Conservation (phyloP, 1,140 invertebrate species). For the Cephus cinctus region DNA sequence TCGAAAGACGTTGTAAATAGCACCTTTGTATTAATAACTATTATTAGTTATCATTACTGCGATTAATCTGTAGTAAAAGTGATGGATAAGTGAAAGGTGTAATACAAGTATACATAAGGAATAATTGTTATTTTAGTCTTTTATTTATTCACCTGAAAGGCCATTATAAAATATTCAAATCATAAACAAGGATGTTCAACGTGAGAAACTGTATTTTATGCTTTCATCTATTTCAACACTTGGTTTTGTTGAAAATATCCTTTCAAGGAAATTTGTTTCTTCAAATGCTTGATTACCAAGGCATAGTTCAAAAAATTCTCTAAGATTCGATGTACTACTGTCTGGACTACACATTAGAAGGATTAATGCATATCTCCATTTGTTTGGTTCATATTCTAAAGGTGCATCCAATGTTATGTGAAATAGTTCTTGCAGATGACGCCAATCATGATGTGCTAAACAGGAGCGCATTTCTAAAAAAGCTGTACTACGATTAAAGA, state of each 20-base stretch:
- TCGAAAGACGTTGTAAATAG: constrained; percentile 31
- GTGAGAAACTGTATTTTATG: not conserved
- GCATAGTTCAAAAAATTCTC: not conserved
- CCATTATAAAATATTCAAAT: not conserved
- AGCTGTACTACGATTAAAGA: not conserved
- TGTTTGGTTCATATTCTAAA: not conserved
- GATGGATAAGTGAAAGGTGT: not conserved
- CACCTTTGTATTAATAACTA: constrained; percentile 22
- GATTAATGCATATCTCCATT: not conserved
- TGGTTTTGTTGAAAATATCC: not conserved
- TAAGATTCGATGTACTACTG: not conserved
- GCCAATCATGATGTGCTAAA: not conserved
- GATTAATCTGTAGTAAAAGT: not conserved
- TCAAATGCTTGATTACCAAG: not conserved
- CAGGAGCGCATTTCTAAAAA: not conserved
- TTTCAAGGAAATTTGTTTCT: not conserved
- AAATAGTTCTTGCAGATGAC: not conserved
- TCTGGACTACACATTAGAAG: not conserved
- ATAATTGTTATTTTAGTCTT: not conserved
- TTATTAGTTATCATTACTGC: not conserved
- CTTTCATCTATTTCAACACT: not conserved
- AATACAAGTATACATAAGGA: constrained; percentile 2
- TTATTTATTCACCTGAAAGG: not conserved
- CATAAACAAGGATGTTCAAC: not conserved
- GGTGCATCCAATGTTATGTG: not conserved